These are phyloP conservation scores for Syrrhaptes paradoxus DNA, from an alignment of 2,113 vertebrate species.

Conservation along the genomic window DNA sequence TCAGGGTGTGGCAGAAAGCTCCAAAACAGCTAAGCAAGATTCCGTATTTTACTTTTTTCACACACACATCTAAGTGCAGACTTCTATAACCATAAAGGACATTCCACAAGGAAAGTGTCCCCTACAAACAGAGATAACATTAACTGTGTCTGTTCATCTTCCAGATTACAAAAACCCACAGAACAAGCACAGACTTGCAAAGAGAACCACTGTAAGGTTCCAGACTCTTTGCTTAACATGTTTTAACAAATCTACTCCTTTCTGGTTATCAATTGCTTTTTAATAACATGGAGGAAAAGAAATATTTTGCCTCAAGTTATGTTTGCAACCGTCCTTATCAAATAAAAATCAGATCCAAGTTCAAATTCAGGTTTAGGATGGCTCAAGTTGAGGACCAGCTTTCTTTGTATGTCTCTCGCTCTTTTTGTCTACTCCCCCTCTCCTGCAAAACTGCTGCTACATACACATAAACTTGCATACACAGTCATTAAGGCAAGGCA, in stretches of 20 bases:
- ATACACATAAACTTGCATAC: neutral
- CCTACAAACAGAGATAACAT: neutral
- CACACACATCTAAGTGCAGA: neutral
- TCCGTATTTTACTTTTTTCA: neutral
- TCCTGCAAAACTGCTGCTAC: neutral
- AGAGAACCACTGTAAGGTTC: neutral
- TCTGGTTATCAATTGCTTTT: neutral
- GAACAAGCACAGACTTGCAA: neutral
- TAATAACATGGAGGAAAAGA: neutral
- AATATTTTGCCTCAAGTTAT: neutral
- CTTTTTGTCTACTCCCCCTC: neutral
- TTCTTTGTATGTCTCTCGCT: neutral
- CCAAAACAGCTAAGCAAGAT: neutral
- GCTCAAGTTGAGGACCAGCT: neutral
- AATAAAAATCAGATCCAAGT: neutral
- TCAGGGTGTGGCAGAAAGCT: neutral
- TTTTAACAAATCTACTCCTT: neutral
- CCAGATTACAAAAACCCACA: neutral
- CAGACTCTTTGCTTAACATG: neutral
- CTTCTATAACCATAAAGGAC: neutral
- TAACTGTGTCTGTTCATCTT: neutral
- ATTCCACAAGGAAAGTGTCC: neutral
- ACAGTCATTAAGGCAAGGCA: rapidly evolving
- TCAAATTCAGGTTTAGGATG: neutral
- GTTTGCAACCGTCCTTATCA: neutral